These are phyloP conservation scores for Didymodactylos carnosus DNA, from an alignment of 2,888 invertebrate genomes.

Conservation along the genomic window DNA sequence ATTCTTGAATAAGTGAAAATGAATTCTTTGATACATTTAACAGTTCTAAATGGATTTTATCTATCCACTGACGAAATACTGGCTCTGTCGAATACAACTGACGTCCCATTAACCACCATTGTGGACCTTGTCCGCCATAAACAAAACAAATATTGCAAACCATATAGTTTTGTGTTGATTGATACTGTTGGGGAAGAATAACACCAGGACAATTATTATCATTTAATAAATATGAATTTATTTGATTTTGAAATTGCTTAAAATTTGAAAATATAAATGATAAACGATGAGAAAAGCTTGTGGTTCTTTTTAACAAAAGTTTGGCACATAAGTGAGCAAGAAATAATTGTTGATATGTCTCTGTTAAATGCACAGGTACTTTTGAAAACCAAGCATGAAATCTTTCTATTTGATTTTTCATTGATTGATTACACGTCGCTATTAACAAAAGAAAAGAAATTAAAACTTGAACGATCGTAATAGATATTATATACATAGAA, in stretches of 20 bases:
- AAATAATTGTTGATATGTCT: not conserved
- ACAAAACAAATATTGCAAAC: not conserved
- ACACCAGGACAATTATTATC: too few species aligned
- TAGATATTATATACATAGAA: too few species aligned
- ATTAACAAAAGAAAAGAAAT: too few species aligned
- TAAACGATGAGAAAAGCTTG: not conserved
- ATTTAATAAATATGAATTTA: too few species aligned
- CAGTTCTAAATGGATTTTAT: too few species aligned
- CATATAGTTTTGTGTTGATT: too few species aligned
- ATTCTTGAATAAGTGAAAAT: too few species aligned
- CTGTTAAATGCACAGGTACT: not conserved
- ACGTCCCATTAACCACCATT: slow-evolving; percentile 16
- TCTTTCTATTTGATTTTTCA: not conserved
- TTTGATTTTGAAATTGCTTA: not conserved
- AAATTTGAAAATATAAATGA: not conserved
- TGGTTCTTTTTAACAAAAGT: not conserved
- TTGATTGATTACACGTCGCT: not conserved
- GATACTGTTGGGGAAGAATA: not conserved
- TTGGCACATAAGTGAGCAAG: not conserved
- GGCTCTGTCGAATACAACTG: slow-evolving; percentile 15
- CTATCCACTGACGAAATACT: slow-evolving; percentile 13
- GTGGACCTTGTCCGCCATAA: slow-evolving; percentile 15
- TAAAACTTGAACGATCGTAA: too few species aligned
- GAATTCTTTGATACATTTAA: too few species aligned
- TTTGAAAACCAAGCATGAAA: not conserved